These are phyloP conservation scores for Hyperopisus bebe DNA, from an alignment of 2,113 vertebrate genomes.

Conservation along the genomic window DNA sequence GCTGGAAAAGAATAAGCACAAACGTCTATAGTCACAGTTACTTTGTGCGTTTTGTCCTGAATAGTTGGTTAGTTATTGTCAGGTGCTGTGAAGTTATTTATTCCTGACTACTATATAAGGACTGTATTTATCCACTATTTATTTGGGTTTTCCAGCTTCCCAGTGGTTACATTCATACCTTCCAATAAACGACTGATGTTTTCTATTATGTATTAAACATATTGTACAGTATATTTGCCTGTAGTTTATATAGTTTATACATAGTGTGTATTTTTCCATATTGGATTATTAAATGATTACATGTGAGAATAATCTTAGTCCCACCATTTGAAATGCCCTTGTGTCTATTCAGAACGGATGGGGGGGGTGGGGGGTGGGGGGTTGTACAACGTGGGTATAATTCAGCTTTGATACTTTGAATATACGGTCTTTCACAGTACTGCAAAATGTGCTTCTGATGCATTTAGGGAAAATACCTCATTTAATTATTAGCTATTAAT, in stretches of 20 bases:
- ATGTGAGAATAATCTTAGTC: background rate
- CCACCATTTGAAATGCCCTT: background rate
- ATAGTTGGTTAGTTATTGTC: background rate
- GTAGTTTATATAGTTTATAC: background rate
- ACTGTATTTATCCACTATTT: background rate
- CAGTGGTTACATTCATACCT: background rate
- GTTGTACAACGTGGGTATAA: background rate
- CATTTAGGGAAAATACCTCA: background rate
- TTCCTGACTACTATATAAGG: background rate
- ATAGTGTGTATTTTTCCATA: background rate
- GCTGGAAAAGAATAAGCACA: background rate
- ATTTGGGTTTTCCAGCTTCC: background rate
- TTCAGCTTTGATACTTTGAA: background rate
- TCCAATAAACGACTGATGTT: background rate
- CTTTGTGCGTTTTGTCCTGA: background rate
- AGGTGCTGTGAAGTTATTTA: background rate
- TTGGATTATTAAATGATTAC: background rate
- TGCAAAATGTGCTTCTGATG: background rate
- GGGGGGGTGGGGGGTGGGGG: background rate
- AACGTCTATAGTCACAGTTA: background rate
- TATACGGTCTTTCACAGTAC: background rate
- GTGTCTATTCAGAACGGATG: background rate
- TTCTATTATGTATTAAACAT: background rate
- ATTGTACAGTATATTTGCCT: background rate
- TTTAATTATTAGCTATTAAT: slow-evolving; percentile 1